Evolutionary conservation across 2,888 invertebrate species (phyloP).

Genomic region (Platerodrilus igneus): DNA sequence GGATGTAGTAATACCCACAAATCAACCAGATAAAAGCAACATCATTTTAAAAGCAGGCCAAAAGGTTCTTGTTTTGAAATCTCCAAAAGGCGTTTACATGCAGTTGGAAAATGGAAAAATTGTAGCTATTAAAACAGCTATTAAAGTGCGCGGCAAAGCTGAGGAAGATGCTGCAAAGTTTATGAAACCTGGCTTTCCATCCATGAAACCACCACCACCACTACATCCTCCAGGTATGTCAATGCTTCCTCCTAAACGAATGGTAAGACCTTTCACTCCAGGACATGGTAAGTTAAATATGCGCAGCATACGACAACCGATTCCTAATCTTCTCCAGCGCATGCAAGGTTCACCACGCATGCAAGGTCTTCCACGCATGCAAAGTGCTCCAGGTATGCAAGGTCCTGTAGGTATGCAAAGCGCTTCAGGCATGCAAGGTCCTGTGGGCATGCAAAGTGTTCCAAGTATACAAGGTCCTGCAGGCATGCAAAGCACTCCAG

Average conservation of each 20-base stretch:
- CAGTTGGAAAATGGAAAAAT: conserved; percentile 91
- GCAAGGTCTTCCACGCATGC: too few relatives aligned
- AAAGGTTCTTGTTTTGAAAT: conserved; percentile 89
- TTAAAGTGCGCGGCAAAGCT: conserved; percentile 60
- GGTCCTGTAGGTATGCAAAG: too few relatives aligned
- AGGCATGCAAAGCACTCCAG: too few relatives aligned
- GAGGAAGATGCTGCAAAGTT: conserved; percentile 41
- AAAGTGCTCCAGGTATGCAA: too few relatives aligned
- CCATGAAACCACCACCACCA: conserved; percentile 55
- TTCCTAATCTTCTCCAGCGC: conserved; percentile 42
- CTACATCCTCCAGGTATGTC: conserved; percentile 60
- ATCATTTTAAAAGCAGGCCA: conserved; percentile 91
- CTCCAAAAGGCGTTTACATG: conserved; percentile 94
- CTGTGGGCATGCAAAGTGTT: too few relatives aligned
- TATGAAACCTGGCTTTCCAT: conserved; percentile 33
- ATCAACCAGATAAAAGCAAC: conserved; percentile 82
- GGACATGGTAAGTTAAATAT: conserved; percentile 41
- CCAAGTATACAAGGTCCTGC: too few relatives aligned
- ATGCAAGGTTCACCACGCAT: conserved; percentile 39
- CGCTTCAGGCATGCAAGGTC: too few relatives aligned
- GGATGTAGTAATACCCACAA: conserved; percentile 90
- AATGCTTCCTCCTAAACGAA: conserved; percentile 50
- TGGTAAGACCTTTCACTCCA: conserved; percentile 36
- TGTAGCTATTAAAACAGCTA: conserved; percentile 81
- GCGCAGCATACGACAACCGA: conserved; percentile 41